Evolutionary conservation across 2,888 invertebrate species (phyloP).

Genomic region (Sminthurinus aureus): DNA sequence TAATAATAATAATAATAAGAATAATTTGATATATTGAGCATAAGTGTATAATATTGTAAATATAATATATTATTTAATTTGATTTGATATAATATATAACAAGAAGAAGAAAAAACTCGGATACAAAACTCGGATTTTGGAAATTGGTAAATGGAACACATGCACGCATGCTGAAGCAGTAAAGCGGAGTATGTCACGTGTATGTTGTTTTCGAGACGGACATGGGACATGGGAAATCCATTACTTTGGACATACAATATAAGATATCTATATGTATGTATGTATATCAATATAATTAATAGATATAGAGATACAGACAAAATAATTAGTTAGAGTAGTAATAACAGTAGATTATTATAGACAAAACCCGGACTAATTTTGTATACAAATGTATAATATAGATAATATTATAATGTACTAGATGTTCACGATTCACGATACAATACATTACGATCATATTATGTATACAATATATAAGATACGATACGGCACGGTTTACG

Average conservation of each 20-base stretch:
- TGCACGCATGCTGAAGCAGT: slow-evolving; percentile 29
- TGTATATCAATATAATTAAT: background rate
- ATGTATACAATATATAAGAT: background rate
- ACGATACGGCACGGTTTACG: slow-evolving; percentile 7
- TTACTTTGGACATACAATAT: slow-evolving; percentile 17
- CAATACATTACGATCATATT: background rate
- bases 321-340: slow-evolving; percentile 41
- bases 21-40: no score
- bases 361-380: background rate
- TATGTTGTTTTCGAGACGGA: slow-evolving; percentile 31
- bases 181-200: slow-evolving; percentile 36
- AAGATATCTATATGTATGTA: no score
- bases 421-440: no score
- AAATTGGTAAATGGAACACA: slow-evolving; percentile 24
- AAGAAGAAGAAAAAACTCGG: background rate
- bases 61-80: background rate
- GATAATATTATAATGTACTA: no score
- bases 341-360: slow-evolving; percentile 5
- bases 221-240: slow-evolving; percentile 33
- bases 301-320: slow-evolving; percentile 1
- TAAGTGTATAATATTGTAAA: no score
- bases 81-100: background rate
- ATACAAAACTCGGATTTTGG: background rate
- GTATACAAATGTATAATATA: no score
- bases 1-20: no score